Percentiles rank a stretch among this genome's conserved stretches.
These are phyloP conservation scores for Aradophagus sp. DNA, from an alignment of 1,140 invertebrate genomes.

Conservation along the genomic window DNA sequence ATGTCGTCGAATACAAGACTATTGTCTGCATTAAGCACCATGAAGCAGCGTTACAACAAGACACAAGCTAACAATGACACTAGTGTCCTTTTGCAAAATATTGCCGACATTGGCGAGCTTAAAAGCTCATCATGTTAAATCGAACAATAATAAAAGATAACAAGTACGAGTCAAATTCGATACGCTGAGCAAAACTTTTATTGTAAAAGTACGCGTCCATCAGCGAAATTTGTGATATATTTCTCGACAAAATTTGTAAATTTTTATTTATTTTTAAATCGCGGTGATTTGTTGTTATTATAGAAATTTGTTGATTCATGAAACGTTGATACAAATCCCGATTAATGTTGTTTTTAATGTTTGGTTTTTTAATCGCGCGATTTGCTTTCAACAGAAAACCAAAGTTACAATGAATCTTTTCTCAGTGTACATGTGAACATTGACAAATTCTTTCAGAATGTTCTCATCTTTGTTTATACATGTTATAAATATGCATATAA, in stretches of 20 bases:
- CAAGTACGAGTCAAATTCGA: too few relatives aligned
- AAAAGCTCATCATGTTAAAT: slow-evolving; percentile 76
- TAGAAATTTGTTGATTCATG: too few relatives aligned
- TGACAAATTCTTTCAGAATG: slow-evolving; percentile 26
- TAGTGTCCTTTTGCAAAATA: slow-evolving; percentile 70
- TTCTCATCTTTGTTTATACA: slow-evolving; percentile 22
- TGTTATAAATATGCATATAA: too few relatives aligned
- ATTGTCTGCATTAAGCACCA: slow-evolving; percentile 84
- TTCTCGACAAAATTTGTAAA: too few relatives aligned
- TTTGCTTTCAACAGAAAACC: slow-evolving; percentile 2
- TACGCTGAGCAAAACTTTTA: slow-evolving; percentile 49
- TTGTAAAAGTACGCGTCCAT: slow-evolving; percentile 35
- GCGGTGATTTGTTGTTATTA: too few relatives aligned
- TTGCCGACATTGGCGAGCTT: slow-evolving; percentile 75
- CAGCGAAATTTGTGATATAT: slow-evolving; percentile 42
- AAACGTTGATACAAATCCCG: too few relatives aligned
- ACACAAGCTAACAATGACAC: slow-evolving; percentile 61
- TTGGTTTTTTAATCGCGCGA: too few relatives aligned
- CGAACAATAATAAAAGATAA: too few relatives aligned
- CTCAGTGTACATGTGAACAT: slow-evolving; percentile 27
- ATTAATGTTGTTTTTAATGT: slow-evolving; percentile 14
- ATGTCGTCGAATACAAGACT: slow-evolving; percentile 81
- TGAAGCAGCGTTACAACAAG: slow-evolving; percentile 79
- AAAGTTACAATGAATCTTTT: slow-evolving; percentile 45
- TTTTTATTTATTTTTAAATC: too few relatives aligned